These are phyloP conservation scores for Corydoras sp. DNA, from an alignment of 2,113 vertebrate genomes.

Conservation along the genomic window DNA sequence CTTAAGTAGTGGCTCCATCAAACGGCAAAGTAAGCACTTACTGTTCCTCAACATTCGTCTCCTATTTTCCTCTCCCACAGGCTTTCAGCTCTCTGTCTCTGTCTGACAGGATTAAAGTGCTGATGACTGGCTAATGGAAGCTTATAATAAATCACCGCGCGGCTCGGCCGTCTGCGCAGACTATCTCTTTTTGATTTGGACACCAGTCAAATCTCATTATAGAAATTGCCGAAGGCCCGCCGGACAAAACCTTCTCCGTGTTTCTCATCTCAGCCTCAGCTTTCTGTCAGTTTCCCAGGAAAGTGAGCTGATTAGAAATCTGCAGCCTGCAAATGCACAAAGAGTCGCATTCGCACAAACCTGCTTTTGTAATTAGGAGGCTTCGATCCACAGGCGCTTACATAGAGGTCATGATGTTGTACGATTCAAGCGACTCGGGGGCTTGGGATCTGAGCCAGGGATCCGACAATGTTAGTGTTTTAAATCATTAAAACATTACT, in stretches of 20 bases:
- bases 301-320: no score
- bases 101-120: slow-evolving; percentile 31
- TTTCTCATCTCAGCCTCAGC: neutral
- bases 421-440: no score
- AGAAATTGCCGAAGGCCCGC: slow-evolving; percentile 8
- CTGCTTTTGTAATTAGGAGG: no score
- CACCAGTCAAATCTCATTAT: slow-evolving; percentile 22
- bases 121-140: slow-evolving; percentile 30
- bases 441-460: no score
- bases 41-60: slow-evolving; percentile 10
- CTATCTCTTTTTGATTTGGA: slow-evolving; percentile 28
- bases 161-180: slow-evolving; percentile 3
- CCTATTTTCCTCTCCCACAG: slow-evolving; percentile 10
- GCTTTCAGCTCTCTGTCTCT: slow-evolving; percentile 16
- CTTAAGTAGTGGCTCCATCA: slow-evolving; percentile 7
- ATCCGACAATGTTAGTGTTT: no score
- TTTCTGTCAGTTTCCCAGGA: neutral
- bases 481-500: no score
- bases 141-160: slow-evolving; percentile 32
- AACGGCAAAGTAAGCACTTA: slow-evolving; percentile 8
- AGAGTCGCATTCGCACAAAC: no score
- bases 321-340: no score
- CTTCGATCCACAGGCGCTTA: no score
- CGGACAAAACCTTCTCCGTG: slow-evolving; percentile 4
- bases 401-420: no score